Evolutionary conservation across 2,113 vertebrate species (phyloP), one percentile per base, ranked within the genome.

Genomic region (Tychaedon coryphoeus): DNA sequence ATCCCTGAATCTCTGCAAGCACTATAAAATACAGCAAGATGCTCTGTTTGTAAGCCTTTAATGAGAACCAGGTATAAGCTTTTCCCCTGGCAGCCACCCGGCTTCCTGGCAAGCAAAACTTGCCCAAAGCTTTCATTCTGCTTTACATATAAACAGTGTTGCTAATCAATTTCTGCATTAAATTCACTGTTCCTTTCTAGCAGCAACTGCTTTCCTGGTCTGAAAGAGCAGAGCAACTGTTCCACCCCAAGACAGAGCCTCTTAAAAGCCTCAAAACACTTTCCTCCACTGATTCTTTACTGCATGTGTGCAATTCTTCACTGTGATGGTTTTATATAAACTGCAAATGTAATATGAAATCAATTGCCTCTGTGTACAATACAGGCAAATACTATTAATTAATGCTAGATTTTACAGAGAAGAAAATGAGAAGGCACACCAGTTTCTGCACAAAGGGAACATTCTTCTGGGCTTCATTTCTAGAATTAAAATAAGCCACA

Each of bases 1-100:
- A 95, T 40, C 23, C 24, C 47, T 6, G 15, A 62, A 38, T 69
- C n/a, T 86, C 80, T 66, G 50, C 57, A 90, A 78, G 47, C 34
- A 13, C 75, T 36, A 77, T 7, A 23, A 56, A 86, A 81, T 42
- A n/a, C 31, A 65, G 53, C 38, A 88, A 94, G 86, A 80, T 54
- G 36, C 50, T 48, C 70, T 66, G 28, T 67, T 91, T 95, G 15
- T 28, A 95, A 97, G 72, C 36, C 61, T 82, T 94, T 93, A 97
- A 96, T 90, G 86, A 97, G 89, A 86, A 93, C 17, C 16, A 48
- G 42, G 80, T 93, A 93, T 95, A 87, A 82, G 86, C 65, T 96
- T 94, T 95, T 88, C 31, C 62, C 58, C 38, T 88, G 76, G 89
- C 92, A 94, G 34, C 10, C 25, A 13, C 73, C 34, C 14, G 0